Base-by-base conservation (phyloP, 2,888 invertebrate species). In the Drosophila mayaguana region DNA sequence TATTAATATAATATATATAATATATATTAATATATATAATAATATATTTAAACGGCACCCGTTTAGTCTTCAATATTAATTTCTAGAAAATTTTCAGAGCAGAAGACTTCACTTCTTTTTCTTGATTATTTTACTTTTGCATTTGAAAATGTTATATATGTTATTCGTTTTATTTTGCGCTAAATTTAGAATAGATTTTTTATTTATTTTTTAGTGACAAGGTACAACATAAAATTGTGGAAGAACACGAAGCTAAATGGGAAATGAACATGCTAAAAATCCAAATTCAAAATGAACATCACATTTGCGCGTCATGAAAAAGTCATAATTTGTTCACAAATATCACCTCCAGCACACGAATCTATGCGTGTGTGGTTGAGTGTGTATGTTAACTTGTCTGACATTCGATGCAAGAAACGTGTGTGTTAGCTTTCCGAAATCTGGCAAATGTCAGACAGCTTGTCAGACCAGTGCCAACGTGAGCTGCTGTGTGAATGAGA, bases 351-450 rank as follows among this genome's bases (percentile, higher is more conserved):
- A 36, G 48, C 32, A 16, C 9, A 6, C 36, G 36, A 34, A 20
- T 34, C 9, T 7, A 32, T 20, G 12, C 25, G 14, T 20, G 16
- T 32, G 18, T 18, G 12, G 16, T 12, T 48, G 0, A 22, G 42
- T 34, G 22, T 45, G 40, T 22, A 12, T 16, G 56, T 53, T 50
- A 38, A 38, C 45, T 34, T 48, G 45, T 53, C 43, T 66, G 81
- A 78, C 83, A 88, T 78, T 72, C 75, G 75, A 86, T 88, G 72
- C 87, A 70, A 75, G 73, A 86, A 88, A 88, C 83, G 83, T 83
- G 87, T 86, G 78, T 75, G 72, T 50, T 64, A 74, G 77, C 59
- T 69, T 63, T 64, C 62, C 50, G 22, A 73, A 80, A 73, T 86
- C 78, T 81, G 84, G 84, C 70, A 83, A 76, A 75, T 71, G 79